Base-by-base conservation (phyloP, 2,797 vertebrate genomes). In the Aphelocoma californica region DNA sequence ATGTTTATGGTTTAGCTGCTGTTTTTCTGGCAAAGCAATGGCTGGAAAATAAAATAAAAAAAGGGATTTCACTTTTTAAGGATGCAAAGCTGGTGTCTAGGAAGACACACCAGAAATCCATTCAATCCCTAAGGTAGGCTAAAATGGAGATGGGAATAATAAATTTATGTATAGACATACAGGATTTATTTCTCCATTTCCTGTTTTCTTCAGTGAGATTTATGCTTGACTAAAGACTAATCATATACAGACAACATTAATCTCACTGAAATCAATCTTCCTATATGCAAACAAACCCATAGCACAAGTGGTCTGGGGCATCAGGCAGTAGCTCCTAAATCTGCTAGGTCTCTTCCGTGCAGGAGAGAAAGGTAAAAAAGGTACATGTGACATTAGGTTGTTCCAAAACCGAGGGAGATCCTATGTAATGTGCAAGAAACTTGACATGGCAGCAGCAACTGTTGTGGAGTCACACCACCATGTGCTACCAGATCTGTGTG, bases 371-470 rank as follows among this genome's bases (percentile, higher is more conserved):
- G 16, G 20, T 54, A 34, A 60, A 72, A 64, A 69, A 78, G 5
- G 8, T 26, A 7, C 19, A 38, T 0, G 2, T 29, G 23, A 19
- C 38, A 62, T 53, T 11, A 58, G 20, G 19, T 36, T 2, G 0
- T 29, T 89, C 40, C 47, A 62, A 74, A 53, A 14, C n/a, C 1
- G 1, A 44, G 28, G 25, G 16, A 70, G 54, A 48, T 57, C 28
- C 42, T 51, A 12, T 0, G 2, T 28, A 58, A 53, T 23, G 24
- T 31, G 5, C 4, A 58, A 71, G 69, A 67, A 71, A 24, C 32
- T 48, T 66, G 23, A 28, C 13, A 14, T 2, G 26, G 29, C 40
- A 44, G 44, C 48, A 86, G n/a, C 2, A 4, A 32, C 45, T 6
- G 10, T 12, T 53, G 14, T 51, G 34, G 23, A 50, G 25, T 75